phyloP scores from a whole-genome alignment of 1,140 invertebrate genomes.

The Rhizoglyphus robini region DNA sequence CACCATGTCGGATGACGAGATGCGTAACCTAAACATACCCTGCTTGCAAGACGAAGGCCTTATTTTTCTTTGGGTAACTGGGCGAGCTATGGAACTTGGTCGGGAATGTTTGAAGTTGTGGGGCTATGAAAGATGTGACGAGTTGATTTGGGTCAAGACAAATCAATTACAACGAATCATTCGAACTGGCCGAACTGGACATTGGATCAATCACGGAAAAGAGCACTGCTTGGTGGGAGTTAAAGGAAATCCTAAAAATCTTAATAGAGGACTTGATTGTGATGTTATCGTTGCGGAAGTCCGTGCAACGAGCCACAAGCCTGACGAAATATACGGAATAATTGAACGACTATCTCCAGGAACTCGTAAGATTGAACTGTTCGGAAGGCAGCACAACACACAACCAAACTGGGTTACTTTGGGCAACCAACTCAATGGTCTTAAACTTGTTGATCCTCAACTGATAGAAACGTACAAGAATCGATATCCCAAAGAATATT shows the following conservation, averaged over 20 bases:
- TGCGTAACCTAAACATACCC: conserved; percentile 80
- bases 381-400: conserved; percentile 91
- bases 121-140: conserved; percentile 92
- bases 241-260: conserved; percentile 77
- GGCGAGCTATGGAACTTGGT: conserved; percentile 92
- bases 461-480: conserved; percentile 67
- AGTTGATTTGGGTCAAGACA: conserved; percentile 98
- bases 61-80: conserved; percentile 95
- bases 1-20: conserved; percentile 98
- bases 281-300: conserved; percentile 98
- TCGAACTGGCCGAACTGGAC: conserved; percentile 83
- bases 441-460: conserved; percentile 78
- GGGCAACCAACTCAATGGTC: conserved; percentile 89
- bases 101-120: conserved; percentile 78
- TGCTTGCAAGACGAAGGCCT: conserved; percentile 86
- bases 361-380: conserved; percentile 92
- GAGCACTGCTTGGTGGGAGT: conserved; percentile 94
- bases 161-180: conserved; percentile 96
- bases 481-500: conserved; percentile 19
- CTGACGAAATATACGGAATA: conserved; percentile 88
- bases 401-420: conserved; percentile 97
- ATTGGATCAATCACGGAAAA: conserved; percentile 98
- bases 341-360: conserved; percentile 51
- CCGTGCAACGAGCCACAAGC: conserved; percentile 89
- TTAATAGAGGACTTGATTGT: conserved; percentile 82